Conservation (phyloP, 2,888 invertebrate genomes). For the Globia sparganii region DNA sequence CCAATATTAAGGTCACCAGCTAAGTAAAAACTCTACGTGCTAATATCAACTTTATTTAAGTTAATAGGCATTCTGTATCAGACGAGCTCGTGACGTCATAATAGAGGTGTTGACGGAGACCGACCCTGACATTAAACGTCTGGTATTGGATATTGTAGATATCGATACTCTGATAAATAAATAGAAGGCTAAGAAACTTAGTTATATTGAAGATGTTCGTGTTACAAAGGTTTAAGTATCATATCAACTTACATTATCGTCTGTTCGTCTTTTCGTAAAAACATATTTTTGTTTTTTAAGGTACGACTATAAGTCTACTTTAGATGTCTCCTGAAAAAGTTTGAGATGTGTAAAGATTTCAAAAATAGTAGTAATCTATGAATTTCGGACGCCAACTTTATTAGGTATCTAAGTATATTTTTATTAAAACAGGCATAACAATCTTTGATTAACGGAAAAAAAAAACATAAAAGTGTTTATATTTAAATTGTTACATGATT, state of each 20-base stretch:
- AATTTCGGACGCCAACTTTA: background rate
- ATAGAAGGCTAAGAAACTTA: background rate
- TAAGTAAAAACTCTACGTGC: conserved; percentile 46
- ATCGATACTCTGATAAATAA: conserved; percentile 9
- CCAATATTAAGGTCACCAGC: conserved; percentile 30
- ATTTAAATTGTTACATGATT: too few species aligned
- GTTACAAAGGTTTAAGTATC: background rate
- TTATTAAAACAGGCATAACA: too few species aligned
- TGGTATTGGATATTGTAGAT: conserved; percentile 16
- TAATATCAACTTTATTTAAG: conserved; percentile 43
- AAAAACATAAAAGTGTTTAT: too few species aligned
- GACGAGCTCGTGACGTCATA: conserved; percentile 35
- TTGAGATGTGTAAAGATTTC: background rate
- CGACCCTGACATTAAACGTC: conserved; percentile 18
- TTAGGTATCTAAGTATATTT: too few species aligned
- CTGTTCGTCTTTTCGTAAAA: background rate
- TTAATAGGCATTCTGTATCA: conserved; percentile 28
- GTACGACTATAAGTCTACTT: background rate
- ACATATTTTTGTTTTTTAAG: background rate
- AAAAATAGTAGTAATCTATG: background rate
- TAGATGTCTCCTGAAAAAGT: background rate
- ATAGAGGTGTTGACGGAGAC: conserved; percentile 20
- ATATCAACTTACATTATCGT: background rate
- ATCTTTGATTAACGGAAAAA: too few species aligned
- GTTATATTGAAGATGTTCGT: background rate